Conservation (phyloP, 2,113 vertebrate genomes). For the Ammospiza nelsoni region DNA sequence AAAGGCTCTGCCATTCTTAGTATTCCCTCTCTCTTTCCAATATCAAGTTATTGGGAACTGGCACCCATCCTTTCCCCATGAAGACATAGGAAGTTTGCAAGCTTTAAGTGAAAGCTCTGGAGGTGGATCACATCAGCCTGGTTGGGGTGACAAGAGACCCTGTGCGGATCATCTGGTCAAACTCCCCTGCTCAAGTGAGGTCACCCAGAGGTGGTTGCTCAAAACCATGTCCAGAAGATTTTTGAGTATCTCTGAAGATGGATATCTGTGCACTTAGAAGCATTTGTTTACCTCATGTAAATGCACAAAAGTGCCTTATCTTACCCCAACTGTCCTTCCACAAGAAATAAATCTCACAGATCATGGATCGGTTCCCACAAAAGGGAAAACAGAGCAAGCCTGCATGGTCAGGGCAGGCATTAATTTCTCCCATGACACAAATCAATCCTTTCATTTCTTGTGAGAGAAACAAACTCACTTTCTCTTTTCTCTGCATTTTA, state of each 20-base stretch:
- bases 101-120: neutral
- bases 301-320: neutral
- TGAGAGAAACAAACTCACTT: neutral
- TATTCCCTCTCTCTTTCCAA: neutral
- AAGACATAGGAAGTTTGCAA: neutral
- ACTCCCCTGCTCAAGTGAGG: neutral
- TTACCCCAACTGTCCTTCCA: neutral
- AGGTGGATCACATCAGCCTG: neutral
- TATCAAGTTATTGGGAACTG: neutral
- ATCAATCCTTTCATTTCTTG: neutral
- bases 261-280: neutral
- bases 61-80: neutral
- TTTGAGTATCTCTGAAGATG: neutral
- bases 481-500: neutral
- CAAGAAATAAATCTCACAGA: neutral
- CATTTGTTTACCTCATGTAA: neutral
- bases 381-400: neutral
- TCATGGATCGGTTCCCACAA: fast-evolving
- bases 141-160: neutral
- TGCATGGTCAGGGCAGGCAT: neutral
- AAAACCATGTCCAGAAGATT: neutral
- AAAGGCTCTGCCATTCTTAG: neutral
- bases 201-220: neutral
- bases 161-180: neutral
- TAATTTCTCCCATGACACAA: neutral